These are phyloP conservation scores for Sphenodon punctatus DNA, from an alignment of 2,797 vertebrate genomes.

Conservation along the genomic window DNA sequence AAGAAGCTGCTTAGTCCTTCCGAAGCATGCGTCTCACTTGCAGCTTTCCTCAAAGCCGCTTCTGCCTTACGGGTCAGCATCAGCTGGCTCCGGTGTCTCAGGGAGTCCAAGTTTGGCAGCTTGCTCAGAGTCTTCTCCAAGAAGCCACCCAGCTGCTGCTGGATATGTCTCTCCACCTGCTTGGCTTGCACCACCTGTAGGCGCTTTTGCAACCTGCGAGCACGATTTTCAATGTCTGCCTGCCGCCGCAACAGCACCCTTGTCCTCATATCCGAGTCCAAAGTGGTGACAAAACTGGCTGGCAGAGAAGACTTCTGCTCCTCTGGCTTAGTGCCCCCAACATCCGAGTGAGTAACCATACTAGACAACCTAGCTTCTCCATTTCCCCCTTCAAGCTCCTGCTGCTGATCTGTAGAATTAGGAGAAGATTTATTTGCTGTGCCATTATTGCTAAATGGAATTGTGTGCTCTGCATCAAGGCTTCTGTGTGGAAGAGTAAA, in stretches of 20 bases:
- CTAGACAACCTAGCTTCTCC: constrained; percentile 63
- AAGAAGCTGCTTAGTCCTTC: constrained; percentile 87
- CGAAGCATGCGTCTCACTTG: constrained; percentile 73
- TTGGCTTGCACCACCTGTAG: constrained; percentile 97
- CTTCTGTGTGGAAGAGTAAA: constrained; percentile 82
- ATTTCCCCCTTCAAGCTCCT: constrained; percentile 58
- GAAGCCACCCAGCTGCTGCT: constrained; percentile 94
- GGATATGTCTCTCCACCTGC: constrained; percentile 96
- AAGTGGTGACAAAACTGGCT: constrained; percentile 69
- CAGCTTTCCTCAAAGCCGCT: constrained; percentile 77
- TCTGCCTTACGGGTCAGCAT: constrained; percentile 85
- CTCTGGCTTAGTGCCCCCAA: constrained; percentile 61
- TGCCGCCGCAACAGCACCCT: constrained; percentile 88
- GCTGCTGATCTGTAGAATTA: constrained; percentile 68
- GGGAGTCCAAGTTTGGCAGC: constrained; percentile 77
- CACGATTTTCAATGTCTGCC: constrained; percentile 87
- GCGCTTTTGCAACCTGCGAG: constrained; percentile 92
- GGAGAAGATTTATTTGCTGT: constrained; percentile 72
- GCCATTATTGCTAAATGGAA: constrained; percentile 78
- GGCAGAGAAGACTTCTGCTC: constrained; percentile 69
- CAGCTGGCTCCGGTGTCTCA: constrained; percentile 82
- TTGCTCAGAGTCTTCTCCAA: constrained; percentile 88
- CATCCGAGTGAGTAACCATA: constrained; percentile 49
- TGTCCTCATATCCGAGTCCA: constrained; percentile 85
- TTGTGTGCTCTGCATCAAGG: constrained; percentile 77